phyloP scores from a whole-genome alignment of 92 coral and sea anemone species.

The Galaxea fascicularis region DNA sequence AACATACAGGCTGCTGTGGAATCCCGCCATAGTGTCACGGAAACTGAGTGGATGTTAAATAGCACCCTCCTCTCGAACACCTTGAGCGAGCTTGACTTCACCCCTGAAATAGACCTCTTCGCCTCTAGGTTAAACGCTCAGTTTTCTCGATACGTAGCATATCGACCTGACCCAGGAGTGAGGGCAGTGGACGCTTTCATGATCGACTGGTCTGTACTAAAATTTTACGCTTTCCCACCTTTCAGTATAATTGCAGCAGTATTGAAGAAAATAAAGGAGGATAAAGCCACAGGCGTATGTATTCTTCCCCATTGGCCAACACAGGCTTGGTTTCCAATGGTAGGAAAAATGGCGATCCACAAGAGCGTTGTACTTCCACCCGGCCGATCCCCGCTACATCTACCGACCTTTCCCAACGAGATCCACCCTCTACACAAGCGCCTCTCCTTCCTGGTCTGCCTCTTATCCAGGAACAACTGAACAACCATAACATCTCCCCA shows the following conservation, averaged over 20 bases:
- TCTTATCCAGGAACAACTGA: constrained; percentile 11
- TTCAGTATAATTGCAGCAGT: constrained; percentile 46
- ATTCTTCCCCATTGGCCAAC: constrained; percentile 44
- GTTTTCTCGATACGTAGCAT: constrained; percentile 16
- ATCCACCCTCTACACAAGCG: background rate
- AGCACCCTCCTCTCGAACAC: constrained; percentile 22
- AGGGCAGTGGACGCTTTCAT: constrained; percentile 13
- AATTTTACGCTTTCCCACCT: constrained; percentile 64
- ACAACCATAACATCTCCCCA: background rate
- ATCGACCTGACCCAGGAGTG: constrained; percentile 24
- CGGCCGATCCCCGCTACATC: constrained; percentile 13
- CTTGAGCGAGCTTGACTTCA: constrained; percentile 24
- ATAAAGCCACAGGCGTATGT: constrained; percentile 24
- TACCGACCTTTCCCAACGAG: constrained; percentile 7
- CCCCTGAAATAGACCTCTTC: constrained; percentile 34
- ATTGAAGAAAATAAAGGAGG: constrained; percentile 27
- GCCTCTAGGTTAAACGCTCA: constrained; percentile 29
- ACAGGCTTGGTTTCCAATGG: constrained; percentile 41
- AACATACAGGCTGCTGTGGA: constrained; percentile 44
- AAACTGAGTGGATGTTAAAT: constrained; percentile 37
- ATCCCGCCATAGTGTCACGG: constrained; percentile 30
- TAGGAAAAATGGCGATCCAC: constrained; percentile 2
- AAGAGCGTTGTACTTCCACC: constrained; percentile 3
- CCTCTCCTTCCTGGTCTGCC: constrained; percentile 12
- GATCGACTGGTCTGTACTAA: constrained; percentile 24